Evolutionary conservation across 2,797 vertebrate species (phyloP).

Genomic region (Ceryle rudis): DNA sequence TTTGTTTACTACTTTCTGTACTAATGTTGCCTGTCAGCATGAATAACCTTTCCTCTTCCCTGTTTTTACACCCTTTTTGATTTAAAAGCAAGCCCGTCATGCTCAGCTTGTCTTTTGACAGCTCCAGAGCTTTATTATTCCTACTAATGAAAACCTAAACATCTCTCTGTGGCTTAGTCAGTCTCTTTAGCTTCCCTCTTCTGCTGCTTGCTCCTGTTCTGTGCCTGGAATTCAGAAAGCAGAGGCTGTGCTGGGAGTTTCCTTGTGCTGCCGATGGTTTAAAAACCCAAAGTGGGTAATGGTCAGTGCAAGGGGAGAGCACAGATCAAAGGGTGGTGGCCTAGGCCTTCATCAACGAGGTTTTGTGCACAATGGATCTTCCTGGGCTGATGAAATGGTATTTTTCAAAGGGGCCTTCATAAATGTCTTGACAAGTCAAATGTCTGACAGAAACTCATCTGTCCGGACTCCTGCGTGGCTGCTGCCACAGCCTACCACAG

Average conservation of each 20-base stretch:
- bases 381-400: not conserved
- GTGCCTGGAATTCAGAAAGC: not conserved
- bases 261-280: not conserved
- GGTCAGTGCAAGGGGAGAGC: not conserved
- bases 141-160: not conserved
- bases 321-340: not conserved
- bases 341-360: not conserved
- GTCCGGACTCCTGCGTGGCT: not conserved
- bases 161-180: not conserved
- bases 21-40: not conserved
- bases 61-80: not conserved
- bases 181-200: not conserved
- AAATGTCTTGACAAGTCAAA: not conserved
- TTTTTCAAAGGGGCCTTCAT: not conserved
- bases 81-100: not conserved
- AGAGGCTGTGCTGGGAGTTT: not conserved
- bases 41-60: not conserved
- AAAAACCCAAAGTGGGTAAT: not conserved
- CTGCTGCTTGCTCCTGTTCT: not conserved
- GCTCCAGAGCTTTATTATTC: not conserved
- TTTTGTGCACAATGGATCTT: fast-evolving
- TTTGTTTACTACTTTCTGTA: not conserved
- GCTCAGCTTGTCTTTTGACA: too few relatives aligned
- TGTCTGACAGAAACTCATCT: not conserved
- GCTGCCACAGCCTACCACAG: not conserved